Evolutionary conservation across 2,113 vertebrate genomes (phyloP).

Genomic region (Typhlomys cinereus): DNA sequence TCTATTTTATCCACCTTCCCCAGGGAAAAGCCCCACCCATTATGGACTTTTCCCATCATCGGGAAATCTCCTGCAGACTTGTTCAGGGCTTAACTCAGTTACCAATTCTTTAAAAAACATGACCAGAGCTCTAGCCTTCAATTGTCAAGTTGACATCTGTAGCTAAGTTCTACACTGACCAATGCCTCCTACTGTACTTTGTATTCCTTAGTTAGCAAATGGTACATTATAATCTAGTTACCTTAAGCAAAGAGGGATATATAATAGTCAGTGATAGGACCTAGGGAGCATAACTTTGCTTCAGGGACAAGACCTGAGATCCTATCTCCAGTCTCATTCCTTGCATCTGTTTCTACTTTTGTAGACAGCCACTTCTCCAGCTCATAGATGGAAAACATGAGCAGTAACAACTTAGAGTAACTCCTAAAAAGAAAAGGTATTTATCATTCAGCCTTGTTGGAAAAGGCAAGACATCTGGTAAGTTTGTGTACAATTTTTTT

Average conservation of each 20-base stretch:
- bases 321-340: not conserved
- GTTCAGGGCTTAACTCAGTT: no score
- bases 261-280: not conserved
- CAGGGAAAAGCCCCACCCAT: no score
- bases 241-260: not conserved
- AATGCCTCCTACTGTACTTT: not conserved
- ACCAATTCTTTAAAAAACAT: no score
- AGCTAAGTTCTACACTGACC: no score
- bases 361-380: not conserved
- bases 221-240: not conserved
- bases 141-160: no score
- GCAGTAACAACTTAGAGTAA: not conserved
- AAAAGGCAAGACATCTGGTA: not conserved
- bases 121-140: no score
- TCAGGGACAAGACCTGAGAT: not conserved
- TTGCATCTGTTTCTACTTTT: not conserved
- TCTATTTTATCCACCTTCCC: no score
- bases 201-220: not conserved
- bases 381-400: not conserved
- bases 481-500: not conserved
- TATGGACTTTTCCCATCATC: no score
- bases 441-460: not conserved
- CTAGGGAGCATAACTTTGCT: not conserved
- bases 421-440: not conserved
- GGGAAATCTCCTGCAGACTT: no score